These are phyloP conservation scores for Austrolebias charrua DNA, from an alignment of 2,797 vertebrate genomes.

Conservation along the genomic window DNA sequence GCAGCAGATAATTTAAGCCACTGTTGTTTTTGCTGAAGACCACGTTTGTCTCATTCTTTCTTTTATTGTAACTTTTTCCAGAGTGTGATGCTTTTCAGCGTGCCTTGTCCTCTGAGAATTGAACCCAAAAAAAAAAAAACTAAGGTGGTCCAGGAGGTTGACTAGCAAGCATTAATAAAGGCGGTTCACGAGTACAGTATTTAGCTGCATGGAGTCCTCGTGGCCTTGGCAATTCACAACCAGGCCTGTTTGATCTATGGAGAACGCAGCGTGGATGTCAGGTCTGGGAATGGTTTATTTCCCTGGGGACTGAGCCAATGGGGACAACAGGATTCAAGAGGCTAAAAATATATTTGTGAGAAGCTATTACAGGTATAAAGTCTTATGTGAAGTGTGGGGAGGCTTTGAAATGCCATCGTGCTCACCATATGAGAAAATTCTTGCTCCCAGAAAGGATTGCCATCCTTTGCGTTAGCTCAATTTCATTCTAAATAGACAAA, in stretches of 20 bases:
- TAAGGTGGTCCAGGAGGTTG: conserved; percentile 37
- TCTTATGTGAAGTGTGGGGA: conserved; percentile 45
- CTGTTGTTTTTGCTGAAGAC: conserved; percentile 24
- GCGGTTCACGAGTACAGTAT: conserved; percentile 53
- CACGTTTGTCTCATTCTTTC: conserved; percentile 17
- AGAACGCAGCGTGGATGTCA: conserved; percentile 69
- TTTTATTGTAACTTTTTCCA: conserved; percentile 24
- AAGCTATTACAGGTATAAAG: conserved; percentile 69
- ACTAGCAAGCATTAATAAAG: conserved; percentile 54
- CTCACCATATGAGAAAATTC: conserved; percentile 34
- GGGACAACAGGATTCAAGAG: conserved; percentile 65
- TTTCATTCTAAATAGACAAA: not conserved
- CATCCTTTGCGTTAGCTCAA: conserved; percentile 1
- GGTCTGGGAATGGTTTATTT: conserved; percentile 69
- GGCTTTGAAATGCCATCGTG: conserved; percentile 65
- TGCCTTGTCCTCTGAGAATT: conserved; percentile 13
- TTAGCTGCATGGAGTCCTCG: conserved; percentile 50
- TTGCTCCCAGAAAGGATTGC: conserved; percentile 23
- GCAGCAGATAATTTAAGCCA: conserved; percentile 30
- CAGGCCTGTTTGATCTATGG: conserved; percentile 74
- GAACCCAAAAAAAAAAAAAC: not conserved
- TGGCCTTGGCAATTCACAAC: conserved; percentile 62
- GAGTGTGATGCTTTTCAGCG: conserved; percentile 20
- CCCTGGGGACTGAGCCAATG: conserved; percentile 61
- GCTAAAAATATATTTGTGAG: conserved; percentile 76